Evolutionary conservation across 1,140 invertebrate genomes (phyloP), one percentile per base, ranked within the genome.

Genomic region (Batillaria attramentaria): DNA sequence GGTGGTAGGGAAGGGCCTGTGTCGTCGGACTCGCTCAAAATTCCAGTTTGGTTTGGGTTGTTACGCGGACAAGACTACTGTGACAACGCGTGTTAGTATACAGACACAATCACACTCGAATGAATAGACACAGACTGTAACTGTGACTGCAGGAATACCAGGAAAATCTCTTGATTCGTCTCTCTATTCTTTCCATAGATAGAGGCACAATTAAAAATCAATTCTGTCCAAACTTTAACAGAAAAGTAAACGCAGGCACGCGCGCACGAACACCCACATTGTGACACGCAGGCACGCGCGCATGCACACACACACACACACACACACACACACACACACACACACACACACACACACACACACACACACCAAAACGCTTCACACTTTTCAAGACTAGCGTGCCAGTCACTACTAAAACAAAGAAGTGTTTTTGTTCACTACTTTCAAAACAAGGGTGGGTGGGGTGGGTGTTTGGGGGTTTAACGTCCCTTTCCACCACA

Each of bases 241-340:
- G 57, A 57, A 50, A 72, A 57, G 31, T 24, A 65, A 33, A 77
- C 37, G 16, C 20, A 35, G 3, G 28, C 74, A 2, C 28, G 20
- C 6, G 24, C 33, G 37, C 41, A 60, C 24, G 4, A 0, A 41
- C 57, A 39, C 13, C 18, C 16, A 39, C 62, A 28, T 3, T 35
- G 33, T 35, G 4, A 66, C 62, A 66, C 62, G 37, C 62, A 66
- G 31, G 37, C 62, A 4, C 62, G 37, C 62, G 37, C 3, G 37
- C 2, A 35, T 10, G 31, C 39, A 46, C 39, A 66, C 62, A 10
- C 35, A 77, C 1, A n/a, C 75, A 46, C n/a, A 68, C 31, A 68
- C 62, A 0, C 60, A 77, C 16, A 54, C n/a, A 24, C 62, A 68
- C 39, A 46, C 60, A 28, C n/a, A 68, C 41, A 31, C 75, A 65